Evolutionary conservation across 2,888 invertebrate genomes (phyloP), one percentile per base, ranked within the genome.

Genomic region (Asteroscopus sphinx): DNA sequence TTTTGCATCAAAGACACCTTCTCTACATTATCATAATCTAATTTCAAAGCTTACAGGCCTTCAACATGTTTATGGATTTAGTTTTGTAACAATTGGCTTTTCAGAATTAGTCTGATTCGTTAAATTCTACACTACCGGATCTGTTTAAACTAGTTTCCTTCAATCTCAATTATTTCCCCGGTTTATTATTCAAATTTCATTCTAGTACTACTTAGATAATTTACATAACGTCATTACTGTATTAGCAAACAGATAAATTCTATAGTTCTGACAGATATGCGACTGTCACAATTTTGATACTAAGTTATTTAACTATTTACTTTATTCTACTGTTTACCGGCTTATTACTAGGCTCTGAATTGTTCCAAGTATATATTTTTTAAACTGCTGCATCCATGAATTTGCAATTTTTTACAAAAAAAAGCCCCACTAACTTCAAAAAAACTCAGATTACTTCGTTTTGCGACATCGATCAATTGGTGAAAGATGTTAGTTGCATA

Each of bases 141-240:
- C 21, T 54, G 15, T 36, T 16, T 16, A 12, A 15, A 46, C 35
- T 11, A 36, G 17, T 48, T 46, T 2, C 35, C 7, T 48, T 47
- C 33, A 67, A 59, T 48, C 36, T 55, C 26, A 25, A 48, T 52
- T 46, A 55, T 52, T 52, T 55, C 5, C 12, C 6, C 5, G 42
- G 46, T 41, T 64, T 55, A 57, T 51, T 47, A 44, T 54, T 52
- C 44, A 52, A 59, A 49, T 37, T 30, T 8, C 16, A 30, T 28
- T 46, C 28, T 47, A 46, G 2, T 48, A 36, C 46, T 59, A 40
- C 39, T 47, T 40, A 35, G 49, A 51, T 44, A 11, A 70, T 70
- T 73, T 47, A 47, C 59, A 72, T 60, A 73, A 44, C 36, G 41
- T 41, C 33, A 42, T 59, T 60, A 63, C 40, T 41, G 44, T 42